Conservation (phyloP, 2,888 invertebrate species). For the Nasonovia ribisnigri region DNA sequence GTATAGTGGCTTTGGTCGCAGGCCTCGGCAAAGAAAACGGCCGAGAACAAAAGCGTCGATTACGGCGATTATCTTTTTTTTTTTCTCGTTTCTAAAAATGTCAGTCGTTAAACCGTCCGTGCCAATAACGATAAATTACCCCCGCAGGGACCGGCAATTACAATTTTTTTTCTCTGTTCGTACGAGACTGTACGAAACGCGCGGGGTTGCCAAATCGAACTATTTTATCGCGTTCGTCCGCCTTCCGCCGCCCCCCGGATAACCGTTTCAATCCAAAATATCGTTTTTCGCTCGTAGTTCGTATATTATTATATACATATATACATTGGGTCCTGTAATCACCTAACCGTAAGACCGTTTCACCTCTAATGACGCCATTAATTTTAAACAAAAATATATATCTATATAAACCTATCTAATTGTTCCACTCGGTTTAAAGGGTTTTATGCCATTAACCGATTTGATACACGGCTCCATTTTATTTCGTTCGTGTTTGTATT, state of each 20-base stretch:
- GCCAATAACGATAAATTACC: constrained; percentile 55
- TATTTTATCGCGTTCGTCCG: background rate
- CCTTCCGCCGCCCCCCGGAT: background rate
- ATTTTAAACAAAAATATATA: constrained; percentile 26
- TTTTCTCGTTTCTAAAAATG: constrained; percentile 37
- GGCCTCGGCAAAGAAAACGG: constrained; percentile 5
- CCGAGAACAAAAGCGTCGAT: constrained; percentile 59
- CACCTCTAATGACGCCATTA: constrained; percentile 45
- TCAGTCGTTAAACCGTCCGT: constrained; percentile 55
- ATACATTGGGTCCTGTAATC: background rate
- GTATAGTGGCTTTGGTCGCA: background rate
- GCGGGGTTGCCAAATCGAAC: constrained; percentile 18
- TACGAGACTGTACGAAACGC: background rate
- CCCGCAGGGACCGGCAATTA: constrained; percentile 47
- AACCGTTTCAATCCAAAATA: background rate
- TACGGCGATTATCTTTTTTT: constrained; percentile 36
- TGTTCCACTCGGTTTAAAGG: constrained; percentile 40
- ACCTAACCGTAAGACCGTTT: constrained; percentile 38
- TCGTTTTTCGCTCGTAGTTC: background rate
- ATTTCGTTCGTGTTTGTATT: background rate
- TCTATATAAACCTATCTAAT: constrained; percentile 9
- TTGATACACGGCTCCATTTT: background rate
- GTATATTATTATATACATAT: background rate
- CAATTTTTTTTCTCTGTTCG: constrained; percentile 32
- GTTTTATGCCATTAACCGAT: constrained; percentile 9